A percentile compares a stretch with the other conserved stretches of the same genome.
These are phyloP conservation scores for Cheilosia urbana DNA, from an alignment of 2,888 invertebrate genomes.

Conservation along the genomic window DNA sequence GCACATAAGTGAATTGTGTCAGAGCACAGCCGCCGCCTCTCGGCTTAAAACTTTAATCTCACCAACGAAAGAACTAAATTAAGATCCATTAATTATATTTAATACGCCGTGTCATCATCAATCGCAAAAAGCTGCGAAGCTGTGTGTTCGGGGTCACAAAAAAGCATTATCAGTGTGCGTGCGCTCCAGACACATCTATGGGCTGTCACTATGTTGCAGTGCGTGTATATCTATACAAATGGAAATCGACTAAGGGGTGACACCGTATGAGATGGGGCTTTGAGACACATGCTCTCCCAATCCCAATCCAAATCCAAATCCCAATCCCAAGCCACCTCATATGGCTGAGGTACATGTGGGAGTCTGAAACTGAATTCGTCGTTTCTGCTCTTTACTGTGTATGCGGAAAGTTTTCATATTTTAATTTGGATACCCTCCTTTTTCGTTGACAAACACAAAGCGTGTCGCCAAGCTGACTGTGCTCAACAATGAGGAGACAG, in stretches of 20 bases:
- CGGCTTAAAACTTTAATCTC: conserved; percentile 69
- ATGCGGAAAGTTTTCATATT: conserved; percentile 70
- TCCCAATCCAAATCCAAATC: background rate
- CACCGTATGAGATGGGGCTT: conserved; percentile 7
- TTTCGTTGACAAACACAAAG: conserved; percentile 63
- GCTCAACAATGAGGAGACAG: conserved; percentile 60
- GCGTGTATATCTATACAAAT: conserved; percentile 10
- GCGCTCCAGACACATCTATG: background rate
- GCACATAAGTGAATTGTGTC: conserved; percentile 51
- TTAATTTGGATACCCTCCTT: conserved; percentile 69
- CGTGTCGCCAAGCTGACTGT: conserved; percentile 71
- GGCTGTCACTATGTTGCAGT: conserved; percentile 13
- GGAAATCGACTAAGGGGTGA: conserved; percentile 4
- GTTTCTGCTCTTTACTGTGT: conserved; percentile 40
- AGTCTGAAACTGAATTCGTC: conserved; percentile 45
- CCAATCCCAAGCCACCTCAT: conserved; percentile 29
- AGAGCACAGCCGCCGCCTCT: conserved; percentile 49
- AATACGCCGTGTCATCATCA: conserved; percentile 73
- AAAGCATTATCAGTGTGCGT: conserved; percentile 25
- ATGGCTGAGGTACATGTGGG: conserved; percentile 55
- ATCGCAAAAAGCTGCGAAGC: conserved; percentile 64
- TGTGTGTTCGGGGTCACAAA: conserved; percentile 8
- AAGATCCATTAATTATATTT: conserved; percentile 73
- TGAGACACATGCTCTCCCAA: conserved; percentile 38
- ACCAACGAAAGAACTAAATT: conserved; percentile 72